phyloP scores from a whole-genome alignment of 2,888 invertebrate species.

The Scelioninae gen. 2 region DNA sequence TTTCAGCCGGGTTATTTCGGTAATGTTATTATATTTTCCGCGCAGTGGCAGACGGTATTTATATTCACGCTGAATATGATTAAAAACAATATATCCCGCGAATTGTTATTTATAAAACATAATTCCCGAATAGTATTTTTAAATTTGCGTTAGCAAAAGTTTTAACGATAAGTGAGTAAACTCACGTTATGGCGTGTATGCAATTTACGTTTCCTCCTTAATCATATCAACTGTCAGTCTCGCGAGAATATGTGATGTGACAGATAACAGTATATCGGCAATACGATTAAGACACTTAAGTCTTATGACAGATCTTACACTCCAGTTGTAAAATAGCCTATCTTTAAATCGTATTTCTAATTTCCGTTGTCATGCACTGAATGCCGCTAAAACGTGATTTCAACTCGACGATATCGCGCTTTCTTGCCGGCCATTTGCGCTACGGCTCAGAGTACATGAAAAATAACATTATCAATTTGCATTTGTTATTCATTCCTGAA shows the following conservation, averaged over 20 bases:
- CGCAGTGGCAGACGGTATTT: neutral
- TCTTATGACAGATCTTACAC: conserved; percentile 56
- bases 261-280: conserved; percentile 56
- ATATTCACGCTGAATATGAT: conserved; percentile 17
- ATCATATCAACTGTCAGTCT: conserved; percentile 59
- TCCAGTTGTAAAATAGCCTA: conserved; percentile 43
- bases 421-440: conserved; percentile 32
- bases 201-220: conserved; percentile 56
- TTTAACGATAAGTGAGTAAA: conserved; percentile 33
- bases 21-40: neutral
- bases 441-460: conserved; percentile 7
- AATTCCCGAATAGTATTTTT: conserved; percentile 44
- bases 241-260: conserved; percentile 53
- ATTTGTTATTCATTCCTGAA: conserved; percentile 29
- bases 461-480: conserved; percentile 39
- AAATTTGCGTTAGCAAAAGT: conserved; percentile 27
- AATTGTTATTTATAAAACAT: conserved; percentile 32
- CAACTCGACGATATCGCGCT: conserved; percentile 14
- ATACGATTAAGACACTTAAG: conserved; percentile 58
- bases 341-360: conserved; percentile 56
- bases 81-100: conserved; percentile 12
- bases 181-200: conserved; percentile 49
- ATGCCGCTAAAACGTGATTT: conserved; percentile 38
- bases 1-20: neutral
- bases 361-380: conserved; percentile 50